phyloP scores from a whole-genome alignment of 2,797 vertebrate genomes.

The Holocentrus rufus region DNA sequence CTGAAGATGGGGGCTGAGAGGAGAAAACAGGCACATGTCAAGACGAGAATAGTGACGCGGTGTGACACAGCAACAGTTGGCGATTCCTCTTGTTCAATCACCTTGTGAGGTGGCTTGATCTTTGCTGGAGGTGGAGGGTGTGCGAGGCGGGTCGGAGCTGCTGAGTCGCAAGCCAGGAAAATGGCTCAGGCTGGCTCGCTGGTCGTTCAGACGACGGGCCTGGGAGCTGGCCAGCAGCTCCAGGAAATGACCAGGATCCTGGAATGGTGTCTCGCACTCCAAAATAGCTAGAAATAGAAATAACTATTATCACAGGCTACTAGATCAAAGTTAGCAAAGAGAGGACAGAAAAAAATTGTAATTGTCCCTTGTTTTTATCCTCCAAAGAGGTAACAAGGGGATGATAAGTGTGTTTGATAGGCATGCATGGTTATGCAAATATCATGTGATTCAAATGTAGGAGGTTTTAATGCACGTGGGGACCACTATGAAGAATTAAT shows the following conservation, averaged over 20 bases:
- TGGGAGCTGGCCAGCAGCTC: conserved; percentile 94
- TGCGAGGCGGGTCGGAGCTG: conserved; percentile 74
- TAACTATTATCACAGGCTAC: background rate
- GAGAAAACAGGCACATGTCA: conserved; percentile 15
- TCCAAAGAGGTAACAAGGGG: too few relatives aligned
- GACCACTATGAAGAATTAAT: too few relatives aligned
- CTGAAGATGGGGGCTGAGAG: conserved; percentile 51
- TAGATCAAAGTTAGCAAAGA: background rate
- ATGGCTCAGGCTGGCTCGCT: conserved; percentile 86
- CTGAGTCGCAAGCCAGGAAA: conserved; percentile 90
- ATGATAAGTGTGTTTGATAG: too few relatives aligned
- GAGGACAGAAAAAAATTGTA: background rate
- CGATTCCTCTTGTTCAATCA: conserved; percentile 9
- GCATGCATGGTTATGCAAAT: too few relatives aligned
- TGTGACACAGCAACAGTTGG: background rate
- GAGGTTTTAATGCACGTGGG: too few relatives aligned
- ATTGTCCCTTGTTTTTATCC: too few relatives aligned
- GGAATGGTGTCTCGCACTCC: conserved; percentile 72
- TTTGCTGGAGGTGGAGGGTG: conserved; percentile 79
- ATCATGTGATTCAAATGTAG: too few relatives aligned
- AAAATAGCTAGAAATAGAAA: conserved; percentile 78
- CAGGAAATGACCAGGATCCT: conserved; percentile 92
- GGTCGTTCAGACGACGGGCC: conserved; percentile 91
- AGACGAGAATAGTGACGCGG: background rate
- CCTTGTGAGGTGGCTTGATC: conserved; percentile 59